Percentiles rank a stretch among this genome's conserved stretches.
phyloP scores from a whole-genome alignment of 2,888 invertebrate genomes.

The Spodoptera littoralis region DNA sequence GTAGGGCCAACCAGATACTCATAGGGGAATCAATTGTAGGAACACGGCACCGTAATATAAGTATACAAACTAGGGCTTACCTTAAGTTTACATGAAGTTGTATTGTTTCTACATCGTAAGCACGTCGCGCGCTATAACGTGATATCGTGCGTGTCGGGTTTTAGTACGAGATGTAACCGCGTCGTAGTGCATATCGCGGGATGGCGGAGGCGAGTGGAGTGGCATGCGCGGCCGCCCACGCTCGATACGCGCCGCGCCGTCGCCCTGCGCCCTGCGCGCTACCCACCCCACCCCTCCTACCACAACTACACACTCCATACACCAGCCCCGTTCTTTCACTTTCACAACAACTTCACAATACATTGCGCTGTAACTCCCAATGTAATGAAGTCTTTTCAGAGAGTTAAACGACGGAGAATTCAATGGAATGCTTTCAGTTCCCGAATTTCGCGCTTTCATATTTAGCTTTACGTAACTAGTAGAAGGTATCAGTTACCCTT shows the following conservation, averaged over 20 bases:
- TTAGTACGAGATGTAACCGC: slow-evolving; percentile 62
- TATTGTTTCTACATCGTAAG: slow-evolving; percentile 70
- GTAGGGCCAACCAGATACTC: slow-evolving; percentile 31
- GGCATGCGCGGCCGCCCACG: slow-evolving; percentile 84
- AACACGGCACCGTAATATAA: slow-evolving; percentile 20
- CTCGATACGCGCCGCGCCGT: slow-evolving; percentile 76
- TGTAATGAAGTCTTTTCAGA: slow-evolving; percentile 18
- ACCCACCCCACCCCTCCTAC: slow-evolving; percentile 24
- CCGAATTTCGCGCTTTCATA: slow-evolving; percentile 12
- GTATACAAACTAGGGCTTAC: slow-evolving; percentile 61
- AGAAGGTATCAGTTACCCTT: slow-evolving; percentile 20
- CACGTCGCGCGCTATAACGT: slow-evolving; percentile 62
- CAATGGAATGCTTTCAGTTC: slow-evolving; percentile 21
- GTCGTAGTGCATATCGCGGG: slow-evolving; percentile 74
- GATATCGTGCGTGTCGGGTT: slow-evolving; percentile 62
- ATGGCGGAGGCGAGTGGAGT: slow-evolving; percentile 64
- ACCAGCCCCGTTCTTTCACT: slow-evolving; percentile 12
- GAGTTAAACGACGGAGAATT: slow-evolving; percentile 8
- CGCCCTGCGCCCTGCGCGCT: slow-evolving; percentile 43
- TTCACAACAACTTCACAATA: slow-evolving; percentile 31
- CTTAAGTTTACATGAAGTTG: slow-evolving; percentile 68
- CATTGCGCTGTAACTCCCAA: slow-evolving; percentile 38
- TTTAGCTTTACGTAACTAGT: slow-evolving; percentile 5
- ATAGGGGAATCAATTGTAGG: slow-evolving; percentile 11
- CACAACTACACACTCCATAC: slow-evolving; percentile 7